These are phyloP conservation scores for Condylostylus longicornis DNA, from an alignment of 1,140 invertebrate genomes.

Conservation along the genomic window DNA sequence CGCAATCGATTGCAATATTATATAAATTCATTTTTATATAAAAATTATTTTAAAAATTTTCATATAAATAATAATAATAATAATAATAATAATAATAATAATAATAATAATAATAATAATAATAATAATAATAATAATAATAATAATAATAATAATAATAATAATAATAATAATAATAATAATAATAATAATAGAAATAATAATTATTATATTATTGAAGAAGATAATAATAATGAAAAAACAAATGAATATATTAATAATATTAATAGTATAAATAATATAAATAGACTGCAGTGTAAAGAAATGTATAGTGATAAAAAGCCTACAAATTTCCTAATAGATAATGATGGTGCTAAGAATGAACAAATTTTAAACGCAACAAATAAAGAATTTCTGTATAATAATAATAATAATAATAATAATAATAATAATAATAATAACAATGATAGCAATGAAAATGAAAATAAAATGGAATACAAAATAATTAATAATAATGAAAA, in stretches of 20 bases:
- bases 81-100: slow-evolving; percentile 9
- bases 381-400: too few species aligned
- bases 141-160: neutral
- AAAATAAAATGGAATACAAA: slow-evolving; percentile 1
- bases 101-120: slow-evolving; percentile 5
- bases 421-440: neutral
- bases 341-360: too few species aligned
- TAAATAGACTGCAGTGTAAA: too few species aligned
- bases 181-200: neutral
- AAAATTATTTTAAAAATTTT: neutral
- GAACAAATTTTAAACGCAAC: too few species aligned
- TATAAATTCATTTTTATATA: too few species aligned
- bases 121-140: neutral
- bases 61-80: neutral
- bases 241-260: too few species aligned
- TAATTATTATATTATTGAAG: neutral
- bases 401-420: slow-evolving; percentile 5
- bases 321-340: too few species aligned
- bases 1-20: too few species aligned
- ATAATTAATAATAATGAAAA: neutral
- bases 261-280: too few species aligned
- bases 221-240: slow-evolving; percentile 6
- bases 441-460: neutral
- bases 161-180: slow-evolving; percentile 3
- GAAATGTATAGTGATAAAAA: too few species aligned